Conservation (phyloP, 2,888 invertebrate species). For the Drosophila atripex region DNA sequence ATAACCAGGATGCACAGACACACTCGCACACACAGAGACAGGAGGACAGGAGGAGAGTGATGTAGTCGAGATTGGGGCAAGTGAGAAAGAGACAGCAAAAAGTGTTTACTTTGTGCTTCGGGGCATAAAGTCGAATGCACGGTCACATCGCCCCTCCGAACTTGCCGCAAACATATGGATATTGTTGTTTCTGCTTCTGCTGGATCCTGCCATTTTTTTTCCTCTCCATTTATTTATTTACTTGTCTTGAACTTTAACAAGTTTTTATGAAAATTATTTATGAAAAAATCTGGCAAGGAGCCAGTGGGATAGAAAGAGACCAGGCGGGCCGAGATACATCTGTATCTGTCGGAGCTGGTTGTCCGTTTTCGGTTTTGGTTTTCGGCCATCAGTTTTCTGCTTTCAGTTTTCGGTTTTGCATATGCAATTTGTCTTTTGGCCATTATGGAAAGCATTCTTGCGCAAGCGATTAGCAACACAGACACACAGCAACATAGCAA, state of each 20-base stretch:
- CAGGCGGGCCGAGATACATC: slow-evolving; percentile 8
- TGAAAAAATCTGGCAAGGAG: slow-evolving; percentile 40
- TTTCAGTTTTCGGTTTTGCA: slow-evolving; percentile 18
- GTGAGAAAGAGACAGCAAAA: slow-evolving; percentile 24
- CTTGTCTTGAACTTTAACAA: slow-evolving; percentile 62
- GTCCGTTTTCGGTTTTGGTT: background rate
- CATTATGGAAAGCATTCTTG: slow-evolving; percentile 53
- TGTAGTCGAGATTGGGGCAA: slow-evolving; percentile 2
- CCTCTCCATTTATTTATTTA: slow-evolving; percentile 60
- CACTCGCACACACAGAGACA: background rate
- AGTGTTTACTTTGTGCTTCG: slow-evolving; percentile 63
- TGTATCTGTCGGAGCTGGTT: slow-evolving; percentile 23
- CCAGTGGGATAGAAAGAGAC: background rate
- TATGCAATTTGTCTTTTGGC: slow-evolving; percentile 52
- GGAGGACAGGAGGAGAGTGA: slow-evolving; percentile 6
- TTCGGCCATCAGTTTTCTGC: background rate
- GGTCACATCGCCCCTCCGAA: slow-evolving; percentile 34
- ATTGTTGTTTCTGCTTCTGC: slow-evolving; percentile 1
- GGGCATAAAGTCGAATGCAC: slow-evolving; percentile 56
- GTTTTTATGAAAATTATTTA: slow-evolving; percentile 71
- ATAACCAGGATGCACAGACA: slow-evolving; percentile 8
- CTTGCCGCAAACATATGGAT: slow-evolving; percentile 22
- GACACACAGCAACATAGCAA: slow-evolving; percentile 6
- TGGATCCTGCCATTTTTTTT: slow-evolving; percentile 6
- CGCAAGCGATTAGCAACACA: slow-evolving; percentile 54